These are phyloP conservation scores for Thalassophryne amazonica DNA, from an alignment of 2,797 vertebrate genomes.

Conservation along the genomic window DNA sequence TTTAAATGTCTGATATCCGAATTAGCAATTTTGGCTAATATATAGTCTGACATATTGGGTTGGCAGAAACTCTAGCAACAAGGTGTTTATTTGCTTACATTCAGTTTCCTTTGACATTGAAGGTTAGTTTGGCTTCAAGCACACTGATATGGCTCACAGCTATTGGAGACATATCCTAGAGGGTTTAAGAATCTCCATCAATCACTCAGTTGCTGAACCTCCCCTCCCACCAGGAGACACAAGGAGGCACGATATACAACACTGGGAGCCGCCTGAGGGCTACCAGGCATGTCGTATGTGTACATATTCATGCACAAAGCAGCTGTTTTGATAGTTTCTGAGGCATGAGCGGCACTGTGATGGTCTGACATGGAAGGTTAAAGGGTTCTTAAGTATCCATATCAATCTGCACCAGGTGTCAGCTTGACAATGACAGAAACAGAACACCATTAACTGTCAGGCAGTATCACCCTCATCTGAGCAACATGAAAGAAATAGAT, in stretches of 20 bases:
- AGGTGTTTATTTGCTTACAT: too few relatives aligned
- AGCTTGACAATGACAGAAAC: slow-evolving; percentile 74
- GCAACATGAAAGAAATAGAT: slow-evolving; percentile 71
- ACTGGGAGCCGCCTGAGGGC: slow-evolving; percentile 42
- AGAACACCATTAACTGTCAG: slow-evolving; percentile 61
- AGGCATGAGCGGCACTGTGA: slow-evolving; percentile 50
- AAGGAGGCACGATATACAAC: slow-evolving; percentile 48
- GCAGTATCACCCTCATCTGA: slow-evolving; percentile 53
- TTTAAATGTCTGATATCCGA: too few relatives aligned
- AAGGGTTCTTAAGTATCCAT: slow-evolving; percentile 77
- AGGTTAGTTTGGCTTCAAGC: too few relatives aligned
- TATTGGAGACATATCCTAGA: slow-evolving; percentile 32
- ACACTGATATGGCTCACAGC: slow-evolving; percentile 13
- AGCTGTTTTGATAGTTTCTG: slow-evolving; percentile 44
- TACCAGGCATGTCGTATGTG: too few relatives aligned
- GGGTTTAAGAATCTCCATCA: slow-evolving; percentile 40
- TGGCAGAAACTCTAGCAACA: too few relatives aligned
- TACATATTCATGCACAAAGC: slow-evolving; percentile 9
- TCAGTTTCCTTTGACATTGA: too few relatives aligned
- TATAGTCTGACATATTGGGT: too few relatives aligned
- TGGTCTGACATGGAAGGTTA: slow-evolving; percentile 67
- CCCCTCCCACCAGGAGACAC: slow-evolving; percentile 25
- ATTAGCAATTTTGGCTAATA: too few relatives aligned
- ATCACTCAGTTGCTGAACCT: slow-evolving; percentile 24
- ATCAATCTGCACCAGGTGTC: slow-evolving; percentile 78